phyloP scores from a whole-genome alignment of 2,888 invertebrate genomes.

The Pseudococcus longispinus region DNA sequence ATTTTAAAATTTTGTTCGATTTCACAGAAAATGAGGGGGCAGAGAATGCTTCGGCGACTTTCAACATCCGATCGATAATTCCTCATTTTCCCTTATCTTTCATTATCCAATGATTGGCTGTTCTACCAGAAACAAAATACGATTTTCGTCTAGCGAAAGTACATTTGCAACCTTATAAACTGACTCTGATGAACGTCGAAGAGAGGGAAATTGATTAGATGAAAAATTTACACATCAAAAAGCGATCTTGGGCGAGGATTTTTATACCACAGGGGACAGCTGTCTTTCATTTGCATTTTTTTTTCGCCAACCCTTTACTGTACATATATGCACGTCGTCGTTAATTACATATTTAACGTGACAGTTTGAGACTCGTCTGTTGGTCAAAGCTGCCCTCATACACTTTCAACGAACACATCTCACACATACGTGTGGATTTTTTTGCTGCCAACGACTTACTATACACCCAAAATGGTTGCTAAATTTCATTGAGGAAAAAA shows the following conservation, averaged over 20 bases:
- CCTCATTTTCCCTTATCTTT: neutral
- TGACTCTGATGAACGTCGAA: neutral
- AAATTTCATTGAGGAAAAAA: neutral
- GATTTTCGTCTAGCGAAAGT: neutral
- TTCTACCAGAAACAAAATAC: neutral
- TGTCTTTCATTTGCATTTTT: conserved; percentile 43
- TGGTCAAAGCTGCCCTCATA: neutral
- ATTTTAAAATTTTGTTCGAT: no score
- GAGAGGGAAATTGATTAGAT: conserved; percentile 5
- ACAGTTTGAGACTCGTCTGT: conserved; percentile 21
- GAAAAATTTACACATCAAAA: conserved; percentile 30
- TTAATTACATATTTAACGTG: conserved; percentile 19
- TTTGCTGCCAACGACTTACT: neutral
- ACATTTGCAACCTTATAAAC: neutral
- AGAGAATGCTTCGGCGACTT: no score
- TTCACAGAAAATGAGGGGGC: no score
- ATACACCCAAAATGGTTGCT: neutral
- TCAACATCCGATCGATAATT: neutral
- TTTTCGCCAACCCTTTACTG: conserved; percentile 8
- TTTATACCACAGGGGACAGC: conserved; percentile 30
- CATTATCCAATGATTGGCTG: neutral
- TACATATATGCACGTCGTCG: neutral
- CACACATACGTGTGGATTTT: neutral
- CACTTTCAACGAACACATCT: neutral
- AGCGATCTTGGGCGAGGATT: conserved; percentile 9